A percentile compares a stretch with the other conserved stretches of the same genome.
Evolutionary conservation across 2,888 invertebrate genomes (phyloP).

Genomic region (Callimorpha dominula): DNA sequence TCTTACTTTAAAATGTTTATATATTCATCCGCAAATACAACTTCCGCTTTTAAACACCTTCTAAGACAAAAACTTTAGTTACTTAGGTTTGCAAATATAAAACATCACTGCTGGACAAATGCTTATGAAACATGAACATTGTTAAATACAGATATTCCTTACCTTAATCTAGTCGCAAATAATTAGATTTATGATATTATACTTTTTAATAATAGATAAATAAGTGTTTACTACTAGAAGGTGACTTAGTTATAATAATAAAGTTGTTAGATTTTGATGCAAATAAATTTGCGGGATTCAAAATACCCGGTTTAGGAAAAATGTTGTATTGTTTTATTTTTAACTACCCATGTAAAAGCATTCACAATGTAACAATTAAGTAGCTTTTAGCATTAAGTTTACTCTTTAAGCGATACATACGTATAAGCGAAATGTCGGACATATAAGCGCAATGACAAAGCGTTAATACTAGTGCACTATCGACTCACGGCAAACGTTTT

Average conservation of each 20-base stretch:
- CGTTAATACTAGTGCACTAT: background rate
- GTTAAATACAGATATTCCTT: background rate
- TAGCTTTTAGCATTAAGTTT: background rate
- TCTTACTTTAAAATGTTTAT: background rate
- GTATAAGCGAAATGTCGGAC: background rate
- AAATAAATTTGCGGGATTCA: constrained; percentile 48
- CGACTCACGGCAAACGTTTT: background rate
- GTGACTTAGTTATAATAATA: constrained; percentile 66
- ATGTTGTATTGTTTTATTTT: background rate
- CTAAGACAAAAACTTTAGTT: background rate
- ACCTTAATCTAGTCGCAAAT: background rate
- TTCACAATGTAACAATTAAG: background rate
- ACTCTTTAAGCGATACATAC: too few relatives aligned
- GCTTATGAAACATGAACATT: background rate
- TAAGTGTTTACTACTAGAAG: constrained; percentile 63
- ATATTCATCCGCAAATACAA: background rate
- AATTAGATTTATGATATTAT: constrained; percentile 11
- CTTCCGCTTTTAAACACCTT: background rate
- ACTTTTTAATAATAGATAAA: constrained; percentile 29
- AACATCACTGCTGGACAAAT: too few relatives aligned
- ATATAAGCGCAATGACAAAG: background rate
- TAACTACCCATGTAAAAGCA: background rate
- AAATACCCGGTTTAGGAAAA: constrained; percentile 41
- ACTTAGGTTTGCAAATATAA: constrained; percentile 10
- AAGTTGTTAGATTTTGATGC: constrained; percentile 51